Evolutionary conservation across 2,888 invertebrate genomes (phyloP).

Genomic region (Lycocerus yunnanus): DNA sequence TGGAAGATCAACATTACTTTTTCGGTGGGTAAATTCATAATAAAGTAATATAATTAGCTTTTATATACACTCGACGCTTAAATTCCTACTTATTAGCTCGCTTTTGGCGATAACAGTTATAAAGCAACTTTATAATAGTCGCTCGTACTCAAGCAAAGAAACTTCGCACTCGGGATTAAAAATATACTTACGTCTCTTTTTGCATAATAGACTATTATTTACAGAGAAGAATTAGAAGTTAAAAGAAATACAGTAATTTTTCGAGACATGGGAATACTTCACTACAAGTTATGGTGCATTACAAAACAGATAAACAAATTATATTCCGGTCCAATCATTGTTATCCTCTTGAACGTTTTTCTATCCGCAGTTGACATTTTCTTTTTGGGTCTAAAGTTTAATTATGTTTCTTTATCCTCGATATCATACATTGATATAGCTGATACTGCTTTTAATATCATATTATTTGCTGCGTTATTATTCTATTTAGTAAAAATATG

Average conservation of each 20-base stretch:
- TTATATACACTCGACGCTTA: too few relatives aligned
- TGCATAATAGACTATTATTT: too few relatives aligned
- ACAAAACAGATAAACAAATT: conserved; percentile 2
- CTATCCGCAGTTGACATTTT: neutral
- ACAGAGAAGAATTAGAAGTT: neutral
- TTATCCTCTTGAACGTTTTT: neutral
- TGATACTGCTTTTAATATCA: too few relatives aligned
- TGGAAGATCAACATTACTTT: neutral
- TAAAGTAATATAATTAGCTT: too few relatives aligned
- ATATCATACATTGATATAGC: too few relatives aligned
- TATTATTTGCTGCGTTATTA: neutral
- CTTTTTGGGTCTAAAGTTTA: neutral
- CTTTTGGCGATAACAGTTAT: too few relatives aligned
- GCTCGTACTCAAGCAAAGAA: too few relatives aligned
- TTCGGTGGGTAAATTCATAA: neutral
- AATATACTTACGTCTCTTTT: too few relatives aligned
- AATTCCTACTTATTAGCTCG: too few relatives aligned
- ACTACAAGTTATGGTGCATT: conserved; percentile 2
- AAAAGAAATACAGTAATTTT: neutral
- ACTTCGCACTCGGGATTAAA: too few relatives aligned
- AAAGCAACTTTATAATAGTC: too few relatives aligned
- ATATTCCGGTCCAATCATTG: neutral
- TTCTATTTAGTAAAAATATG: neutral
- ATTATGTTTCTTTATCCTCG: accelerated
- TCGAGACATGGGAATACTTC: neutral